Conservation (phyloP, 2,113 vertebrate genomes). For the Philantomba maxwellii region DNA sequence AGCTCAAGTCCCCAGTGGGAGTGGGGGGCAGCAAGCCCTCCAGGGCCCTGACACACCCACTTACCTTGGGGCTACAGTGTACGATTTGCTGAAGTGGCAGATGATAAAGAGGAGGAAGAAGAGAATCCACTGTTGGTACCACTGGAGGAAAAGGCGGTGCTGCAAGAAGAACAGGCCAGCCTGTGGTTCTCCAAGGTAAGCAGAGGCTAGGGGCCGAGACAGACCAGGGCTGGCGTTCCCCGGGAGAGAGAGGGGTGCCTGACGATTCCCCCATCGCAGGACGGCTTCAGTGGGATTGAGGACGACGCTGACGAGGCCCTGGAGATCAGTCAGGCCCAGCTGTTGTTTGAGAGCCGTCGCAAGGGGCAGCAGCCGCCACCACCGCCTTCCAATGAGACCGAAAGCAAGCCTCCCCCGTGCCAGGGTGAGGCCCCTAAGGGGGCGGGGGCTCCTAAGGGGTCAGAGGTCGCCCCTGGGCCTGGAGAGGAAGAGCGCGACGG, state of each 20-base stretch:
- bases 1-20: background rate
- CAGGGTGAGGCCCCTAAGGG: slow-evolving; percentile 61
- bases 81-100: slow-evolving; percentile 52
- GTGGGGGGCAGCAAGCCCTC: background rate
- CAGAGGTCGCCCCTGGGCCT: background rate
- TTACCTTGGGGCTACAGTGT: slow-evolving; percentile 3
- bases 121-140: slow-evolving; percentile 87
- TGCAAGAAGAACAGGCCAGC: slow-evolving; percentile 83
- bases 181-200: slow-evolving; percentile 96
- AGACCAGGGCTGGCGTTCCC: background rate
- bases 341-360: slow-evolving; percentile 57
- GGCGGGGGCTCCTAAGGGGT: background rate
- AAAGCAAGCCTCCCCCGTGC: background rate
- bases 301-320: slow-evolving; percentile 84
- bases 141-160: slow-evolving; percentile 86
- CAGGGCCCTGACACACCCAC: background rate
- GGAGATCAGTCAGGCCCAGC: slow-evolving; percentile 88
- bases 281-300: slow-evolving; percentile 88
- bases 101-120: slow-evolving; percentile 70
- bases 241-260: background rate
- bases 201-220: background rate
- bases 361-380: background rate
- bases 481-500: background rate
- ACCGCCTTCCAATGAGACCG: background rate
- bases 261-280: slow-evolving; percentile 70